These are phyloP conservation scores for Channa maculata DNA, from an alignment of 2,113 vertebrate species.

Conservation along the genomic window DNA sequence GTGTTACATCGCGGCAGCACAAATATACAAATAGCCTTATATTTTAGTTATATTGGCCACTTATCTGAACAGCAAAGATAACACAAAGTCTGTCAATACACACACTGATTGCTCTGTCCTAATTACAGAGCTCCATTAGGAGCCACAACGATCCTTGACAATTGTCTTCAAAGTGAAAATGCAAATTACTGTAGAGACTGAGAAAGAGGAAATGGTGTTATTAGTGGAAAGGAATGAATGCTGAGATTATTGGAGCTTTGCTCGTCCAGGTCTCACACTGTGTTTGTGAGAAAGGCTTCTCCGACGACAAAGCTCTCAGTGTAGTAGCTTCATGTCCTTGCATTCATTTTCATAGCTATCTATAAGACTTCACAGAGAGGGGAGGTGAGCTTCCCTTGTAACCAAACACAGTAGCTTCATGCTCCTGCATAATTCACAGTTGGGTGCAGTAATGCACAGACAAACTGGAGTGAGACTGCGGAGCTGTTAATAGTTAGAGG, in stretches of 20 bases:
- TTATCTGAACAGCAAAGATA: conserved; percentile 50
- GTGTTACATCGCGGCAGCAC: conserved; percentile 5
- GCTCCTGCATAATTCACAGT: conserved; percentile 65
- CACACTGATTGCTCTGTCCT: conserved; percentile 33
- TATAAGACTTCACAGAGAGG: conserved; percentile 43
- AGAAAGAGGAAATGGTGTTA: conserved; percentile 21
- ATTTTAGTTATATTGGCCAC: conserved; percentile 25
- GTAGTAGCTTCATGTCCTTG: conserved; percentile 56
- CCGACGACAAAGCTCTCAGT: conserved; percentile 5
- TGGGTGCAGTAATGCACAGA: conserved; percentile 42
- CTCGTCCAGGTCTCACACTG: conserved; percentile 33
- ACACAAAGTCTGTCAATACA: conserved; percentile 22
- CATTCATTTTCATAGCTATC: conserved; percentile 62
- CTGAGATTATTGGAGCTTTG: conserved; percentile 47
- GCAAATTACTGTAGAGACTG: conserved; percentile 43
- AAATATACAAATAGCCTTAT: conserved; percentile 33
- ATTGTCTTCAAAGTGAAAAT: conserved; percentile 30
- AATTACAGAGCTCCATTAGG: conserved; percentile 57
- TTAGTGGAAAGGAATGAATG: conserved; percentile 25
- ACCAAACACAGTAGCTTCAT: conserved; percentile 61
- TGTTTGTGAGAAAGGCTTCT: conserved; percentile 33
- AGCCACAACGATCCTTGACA: conserved; percentile 39
- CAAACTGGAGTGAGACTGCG: conserved; percentile 36
- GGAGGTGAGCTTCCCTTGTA: conserved; percentile 14
- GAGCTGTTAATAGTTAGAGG: conserved; percentile 34